Conservation (phyloP, 2,888 invertebrate genomes). For the Dysmachus trigonus region DNA sequence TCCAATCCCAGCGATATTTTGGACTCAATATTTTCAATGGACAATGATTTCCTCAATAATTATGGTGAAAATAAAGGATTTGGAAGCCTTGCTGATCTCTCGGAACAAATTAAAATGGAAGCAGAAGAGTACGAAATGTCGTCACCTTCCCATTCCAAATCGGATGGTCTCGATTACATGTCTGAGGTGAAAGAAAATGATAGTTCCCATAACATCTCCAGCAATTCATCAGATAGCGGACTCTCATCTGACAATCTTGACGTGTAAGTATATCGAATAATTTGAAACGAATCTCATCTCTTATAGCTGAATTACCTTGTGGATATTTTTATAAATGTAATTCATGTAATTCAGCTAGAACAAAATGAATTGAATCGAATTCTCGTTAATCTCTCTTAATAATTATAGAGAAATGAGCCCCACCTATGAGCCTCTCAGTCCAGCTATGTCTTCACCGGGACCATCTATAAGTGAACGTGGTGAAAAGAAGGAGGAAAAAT, state of each 20-base stretch:
- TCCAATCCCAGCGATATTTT: constrained; percentile 72
- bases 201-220: constrained; percentile 49
- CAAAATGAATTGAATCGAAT: too few species aligned
- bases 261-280: constrained; percentile 58
- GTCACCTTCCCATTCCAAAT: neutral
- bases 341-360: too few species aligned
- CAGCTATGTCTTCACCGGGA: constrained; percentile 52
- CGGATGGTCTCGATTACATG: neutral
- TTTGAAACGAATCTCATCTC: neutral
- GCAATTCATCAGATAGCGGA: constrained; percentile 72
- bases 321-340: too few species aligned
- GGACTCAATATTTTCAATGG: constrained; percentile 74
- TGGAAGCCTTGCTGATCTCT: constrained; percentile 65
- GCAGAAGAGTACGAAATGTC: constrained; percentile 58
- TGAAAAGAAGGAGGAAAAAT: constrained; percentile 40
- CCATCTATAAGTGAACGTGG: constrained; percentile 52
- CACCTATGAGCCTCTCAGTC: constrained; percentile 53
- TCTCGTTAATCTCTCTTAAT: too few species aligned
- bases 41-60: constrained; percentile 70
- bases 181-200: constrained; percentile 58
- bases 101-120: constrained; percentile 52
- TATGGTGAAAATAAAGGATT: constrained; percentile 64
- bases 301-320: too few species aligned
- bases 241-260: constrained; percentile 72
- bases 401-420: constrained; percentile 53